Base-by-base conservation (phyloP, 2,113 vertebrate species). In the Callopanchax toddi region DNA sequence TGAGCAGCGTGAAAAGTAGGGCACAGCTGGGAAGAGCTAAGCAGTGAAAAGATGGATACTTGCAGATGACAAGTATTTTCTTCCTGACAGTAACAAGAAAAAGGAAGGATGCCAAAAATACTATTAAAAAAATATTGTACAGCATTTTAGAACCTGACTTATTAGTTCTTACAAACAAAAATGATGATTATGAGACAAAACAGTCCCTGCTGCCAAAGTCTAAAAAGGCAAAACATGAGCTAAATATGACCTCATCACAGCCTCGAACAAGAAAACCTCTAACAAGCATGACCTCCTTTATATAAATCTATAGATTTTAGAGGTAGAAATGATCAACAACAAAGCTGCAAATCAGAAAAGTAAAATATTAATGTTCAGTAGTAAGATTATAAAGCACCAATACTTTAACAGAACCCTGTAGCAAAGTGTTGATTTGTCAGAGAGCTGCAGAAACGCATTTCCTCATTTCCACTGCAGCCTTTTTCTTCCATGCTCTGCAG, bases 21-120 rank as follows among this genome's bases (percentile, higher is more conserved):
- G 37, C 87, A 87, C 82, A 90, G 86, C 87, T 88, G 81, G 69
- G 71, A 52, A 80, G 44, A 66, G 32, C 44, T 55, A 74, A 77
- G 54, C 72, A 74, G 60, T 60, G 75, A 37, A 58, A 57, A 75
- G 77, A 82, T 79, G 70, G 78, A 66, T 79, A 63, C 39, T 71
- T 20, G 5, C 60, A 82, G 52, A 52, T 4, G 53, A 84, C 70
- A 74, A 70, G 68, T 74, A 68, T 52, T 21, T 58, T 45, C 61
- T 46, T 48, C 22, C 26, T 56, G 22, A 60, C 8, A 37, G 62
- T n/a, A 18, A 55, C 71, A 34, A 63, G 17, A 48, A 49, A 78
- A 7, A 9, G 21, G 65, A 64, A 39, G 21, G 11, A 17, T 25
- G 23, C 46, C 9, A 48, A 56, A 77, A 43, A 9, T 0, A 0